These are phyloP conservation scores for Polyploca ridens DNA, from an alignment of 2,888 invertebrate genomes.

Conservation along the genomic window DNA sequence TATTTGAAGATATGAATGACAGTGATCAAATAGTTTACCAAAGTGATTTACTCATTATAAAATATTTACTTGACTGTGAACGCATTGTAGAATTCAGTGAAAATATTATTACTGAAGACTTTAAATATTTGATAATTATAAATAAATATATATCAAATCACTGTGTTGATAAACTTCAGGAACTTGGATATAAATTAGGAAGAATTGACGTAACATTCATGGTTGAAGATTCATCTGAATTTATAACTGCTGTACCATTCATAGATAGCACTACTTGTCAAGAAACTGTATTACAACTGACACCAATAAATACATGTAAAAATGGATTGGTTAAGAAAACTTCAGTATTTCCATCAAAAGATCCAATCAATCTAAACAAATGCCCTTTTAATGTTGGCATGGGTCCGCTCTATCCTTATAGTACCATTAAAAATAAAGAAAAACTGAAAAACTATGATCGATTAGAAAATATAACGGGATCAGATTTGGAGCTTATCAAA, in stretches of 20 bases:
- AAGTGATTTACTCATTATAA: conserved; percentile 30
- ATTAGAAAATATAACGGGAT: conserved; percentile 45
- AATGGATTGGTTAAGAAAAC: conserved; percentile 38
- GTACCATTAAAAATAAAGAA: conserved; percentile 43
- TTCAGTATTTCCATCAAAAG: conserved; percentile 49
- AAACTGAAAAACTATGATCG: conserved; percentile 47
- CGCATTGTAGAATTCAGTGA: conserved; percentile 30
- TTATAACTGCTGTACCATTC: conserved; percentile 48
- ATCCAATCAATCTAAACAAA: conserved; percentile 49
- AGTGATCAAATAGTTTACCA: conserved; percentile 22
- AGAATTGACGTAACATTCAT: conserved; percentile 51
- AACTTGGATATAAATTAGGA: conserved; percentile 34
- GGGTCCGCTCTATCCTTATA: conserved; percentile 55
- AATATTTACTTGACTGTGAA: conserved; percentile 38
- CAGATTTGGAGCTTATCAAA: conserved; percentile 64
- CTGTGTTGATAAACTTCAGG: conserved; percentile 29
- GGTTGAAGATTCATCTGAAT: conserved; percentile 19
- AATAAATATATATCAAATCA: conserved; percentile 24
- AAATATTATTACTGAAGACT: conserved; percentile 26
- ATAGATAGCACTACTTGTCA: conserved; percentile 50
- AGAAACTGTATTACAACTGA: conserved; percentile 28
- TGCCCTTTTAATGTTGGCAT: conserved; percentile 64
- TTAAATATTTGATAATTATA: conserved; percentile 49
- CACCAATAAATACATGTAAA: conserved; percentile 46
- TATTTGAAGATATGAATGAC: conserved; percentile 21